Conservation (phyloP, 2,888 invertebrate species). For the Cacoxenus indagator region DNA sequence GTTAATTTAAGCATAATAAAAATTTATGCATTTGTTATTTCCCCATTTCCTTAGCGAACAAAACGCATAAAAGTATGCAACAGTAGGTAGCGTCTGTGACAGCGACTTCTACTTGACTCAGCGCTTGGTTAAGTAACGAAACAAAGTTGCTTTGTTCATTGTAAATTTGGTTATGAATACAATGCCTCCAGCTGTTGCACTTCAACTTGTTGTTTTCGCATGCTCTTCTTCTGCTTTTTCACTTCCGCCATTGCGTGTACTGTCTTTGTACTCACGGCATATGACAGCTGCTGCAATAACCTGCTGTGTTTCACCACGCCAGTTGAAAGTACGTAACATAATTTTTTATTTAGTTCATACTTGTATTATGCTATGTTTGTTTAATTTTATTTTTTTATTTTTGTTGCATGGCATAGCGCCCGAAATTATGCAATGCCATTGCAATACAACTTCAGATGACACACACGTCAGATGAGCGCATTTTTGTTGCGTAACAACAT, state of each 20-base stretch:
- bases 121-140: background rate
- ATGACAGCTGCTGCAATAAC: constrained; percentile 18
- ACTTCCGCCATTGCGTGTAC: constrained; percentile 10
- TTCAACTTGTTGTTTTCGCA: constrained; percentile 3
- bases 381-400: no score
- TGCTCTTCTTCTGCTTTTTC: background rate
- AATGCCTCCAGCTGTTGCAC: constrained; percentile 9
- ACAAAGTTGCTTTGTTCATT: background rate
- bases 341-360: background rate
- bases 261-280: background rate
- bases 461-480: background rate
- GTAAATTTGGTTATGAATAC: background rate
- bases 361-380: background rate
- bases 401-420: background rate
- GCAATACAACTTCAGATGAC: background rate
- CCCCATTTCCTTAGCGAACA: background rate
- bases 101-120: background rate
- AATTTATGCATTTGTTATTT: constrained; percentile 49
- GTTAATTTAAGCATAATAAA: constrained; percentile 64
- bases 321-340: background rate
- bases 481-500: constrained; percentile 17
- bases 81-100: background rate
- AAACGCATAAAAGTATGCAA: constrained; percentile 1
- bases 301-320: background rate
- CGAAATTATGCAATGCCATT: constrained; percentile 6